Percentiles rank a stretch among this genome's conserved stretches.
Conservation (phyloP, 2,888 invertebrate genomes). For the Morinoia aosen region DNA sequence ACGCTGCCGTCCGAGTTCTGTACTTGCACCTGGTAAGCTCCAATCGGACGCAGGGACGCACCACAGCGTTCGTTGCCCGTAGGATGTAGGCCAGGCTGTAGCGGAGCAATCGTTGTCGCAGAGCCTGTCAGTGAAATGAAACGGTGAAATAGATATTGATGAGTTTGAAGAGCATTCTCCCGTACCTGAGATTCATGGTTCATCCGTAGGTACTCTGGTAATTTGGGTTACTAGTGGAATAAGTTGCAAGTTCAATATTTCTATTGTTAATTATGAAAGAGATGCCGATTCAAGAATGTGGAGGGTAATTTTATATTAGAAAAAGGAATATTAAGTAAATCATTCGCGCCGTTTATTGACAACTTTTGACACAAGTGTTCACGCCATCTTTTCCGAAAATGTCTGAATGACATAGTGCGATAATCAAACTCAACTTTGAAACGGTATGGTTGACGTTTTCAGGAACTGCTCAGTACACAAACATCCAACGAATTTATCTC, state of each 20-base stretch:
- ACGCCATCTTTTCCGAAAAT: no score
- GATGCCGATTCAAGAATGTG: no score
- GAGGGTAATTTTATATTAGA: no score
- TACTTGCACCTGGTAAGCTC: not conserved
- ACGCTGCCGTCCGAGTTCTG: not conserved
- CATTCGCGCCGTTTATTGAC: no score
- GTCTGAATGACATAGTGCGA: no score
- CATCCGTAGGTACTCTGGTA: not conserved
- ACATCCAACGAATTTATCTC: no score
- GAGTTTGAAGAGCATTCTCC: not conserved
- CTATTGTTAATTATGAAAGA: no score
- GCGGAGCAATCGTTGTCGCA: not conserved
- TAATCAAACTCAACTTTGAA: no score
- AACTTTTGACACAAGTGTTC: no score
- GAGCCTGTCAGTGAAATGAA: not conserved
- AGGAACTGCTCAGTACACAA: no score
- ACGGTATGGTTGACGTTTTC: no score
- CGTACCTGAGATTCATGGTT: not conserved
- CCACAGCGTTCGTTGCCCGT: conserved; percentile 23
- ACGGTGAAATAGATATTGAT: not conserved
- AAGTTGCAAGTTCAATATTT: not conserved
- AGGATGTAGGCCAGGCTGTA: not conserved
- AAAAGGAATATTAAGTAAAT: no score
- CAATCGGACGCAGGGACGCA: not conserved
- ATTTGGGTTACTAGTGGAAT: not conserved